Evolutionary conservation across 1,140 invertebrate species (phyloP), one percentile per base, ranked within the genome.

Genomic region (Lepidurus apus): DNA sequence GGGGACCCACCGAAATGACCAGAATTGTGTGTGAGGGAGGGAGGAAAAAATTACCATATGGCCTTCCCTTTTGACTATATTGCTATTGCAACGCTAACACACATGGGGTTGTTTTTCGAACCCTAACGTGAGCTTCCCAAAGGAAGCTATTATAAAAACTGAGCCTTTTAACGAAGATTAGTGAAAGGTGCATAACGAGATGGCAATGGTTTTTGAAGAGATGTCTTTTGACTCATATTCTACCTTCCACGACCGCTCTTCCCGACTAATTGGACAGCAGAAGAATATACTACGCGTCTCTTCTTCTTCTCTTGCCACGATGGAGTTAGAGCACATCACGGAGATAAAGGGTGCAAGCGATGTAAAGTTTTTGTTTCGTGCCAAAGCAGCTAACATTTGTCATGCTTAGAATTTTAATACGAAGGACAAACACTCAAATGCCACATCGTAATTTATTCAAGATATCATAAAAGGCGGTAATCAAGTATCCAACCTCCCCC

Each of bases 31-130:
- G 53, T 0, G 53, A 21, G 53, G 21, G 53, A 21, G 21, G 53
- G 53, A 21, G 21, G 53, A 21, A n/a, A 65, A 65, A 65, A 65
- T 65, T 65, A 65, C 53, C 53, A 65, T 65, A 65, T 65, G 53
- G 53, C 21, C 53, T 65, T 21, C 53, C 53, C 53, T 65, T 21
- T 65, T 65, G 53, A 65, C 53, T 65, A 21, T n/a, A 65, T 13
- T 65, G 53, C 17, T 21, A 65, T 9, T 34, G 21, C 53, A 65
- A 47, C 53, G 53, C 21, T 65, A 65, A 65, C 53, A 21, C 53
- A 65, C 53, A 65, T 65, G 53, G 53, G 53, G 53, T n/a, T 65
- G 53, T 65, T 65, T 65, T 21, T 21, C 21, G 21, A 34, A 34
- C 34, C 53, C 53, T 65, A 21, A 13, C 21, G 7, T 21, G 17